Evolutionary conservation across 2,888 invertebrate species (phyloP).

Genomic region (Pristionchus exspectatus): DNA sequence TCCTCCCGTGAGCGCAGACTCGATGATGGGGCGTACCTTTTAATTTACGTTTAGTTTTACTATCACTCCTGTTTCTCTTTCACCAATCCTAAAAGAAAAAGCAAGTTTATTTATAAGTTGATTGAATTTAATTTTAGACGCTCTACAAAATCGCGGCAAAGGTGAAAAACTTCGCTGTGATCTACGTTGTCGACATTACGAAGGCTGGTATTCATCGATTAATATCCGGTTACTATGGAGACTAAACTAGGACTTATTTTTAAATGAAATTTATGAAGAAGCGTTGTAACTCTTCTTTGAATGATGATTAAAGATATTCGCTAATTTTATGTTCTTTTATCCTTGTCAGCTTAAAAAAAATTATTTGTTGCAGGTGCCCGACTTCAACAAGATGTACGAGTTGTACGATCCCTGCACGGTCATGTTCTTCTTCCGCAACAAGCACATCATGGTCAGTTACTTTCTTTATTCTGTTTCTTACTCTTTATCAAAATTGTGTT

Average conservation of each 20-base stretch:
- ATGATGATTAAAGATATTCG: too few relatives aligned
- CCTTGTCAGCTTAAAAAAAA: neutral
- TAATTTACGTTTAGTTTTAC: neutral
- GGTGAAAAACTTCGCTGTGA: slow-evolving; percentile 98
- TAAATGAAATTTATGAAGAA: neutral
- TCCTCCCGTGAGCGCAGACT: neutral
- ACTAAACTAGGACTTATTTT: neutral
- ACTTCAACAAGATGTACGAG: slow-evolving; percentile 99
- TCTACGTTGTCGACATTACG: slow-evolving; percentile 96
- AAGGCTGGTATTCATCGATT: slow-evolving; percentile 78
- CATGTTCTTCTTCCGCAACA: slow-evolving; percentile 99
- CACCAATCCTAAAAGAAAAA: neutral
- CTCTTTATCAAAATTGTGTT: too few relatives aligned
- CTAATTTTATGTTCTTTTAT: too few relatives aligned
- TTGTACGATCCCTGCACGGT: slow-evolving; percentile 98
- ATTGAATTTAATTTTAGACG: slow-evolving; percentile 69
- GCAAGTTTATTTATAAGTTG: neutral
- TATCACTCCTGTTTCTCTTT: neutral
- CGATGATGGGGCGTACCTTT: neutral
- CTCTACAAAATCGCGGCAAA: slow-evolving; percentile 96
- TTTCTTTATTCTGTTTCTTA: neutral
- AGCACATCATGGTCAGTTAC: slow-evolving; percentile 96
- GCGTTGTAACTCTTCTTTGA: too few relatives aligned
- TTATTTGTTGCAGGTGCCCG: slow-evolving; percentile 85
- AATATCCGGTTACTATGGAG: neutral